Evolutionary conservation across 2,888 invertebrate species (phyloP), one percentile per base, ranked within the genome.

Genomic region (Drosophila kokeensis): DNA sequence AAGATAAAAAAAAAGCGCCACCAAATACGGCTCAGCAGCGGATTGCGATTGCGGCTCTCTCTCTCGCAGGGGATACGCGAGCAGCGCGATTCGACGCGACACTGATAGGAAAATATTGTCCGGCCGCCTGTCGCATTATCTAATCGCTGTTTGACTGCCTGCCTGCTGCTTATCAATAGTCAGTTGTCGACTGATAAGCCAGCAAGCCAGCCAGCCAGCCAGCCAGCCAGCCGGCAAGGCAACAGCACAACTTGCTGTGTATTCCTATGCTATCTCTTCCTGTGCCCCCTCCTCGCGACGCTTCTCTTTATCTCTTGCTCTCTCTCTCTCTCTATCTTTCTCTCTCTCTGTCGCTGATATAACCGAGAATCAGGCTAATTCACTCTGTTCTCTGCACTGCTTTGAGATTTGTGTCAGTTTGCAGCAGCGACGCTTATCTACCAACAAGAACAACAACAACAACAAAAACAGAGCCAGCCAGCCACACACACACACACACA

Each of bases 321-420:
- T 24, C 24, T 11, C 58, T 18, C 32, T 15, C 24, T 15, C 40
- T 6, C 40, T 42, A 48, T 30, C 38, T 53, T 45, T 42, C 29
- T 27, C 18, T 48, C 32, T 21, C 40, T 18, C 40, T 52, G 29
- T 42, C 18, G 42, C n/a, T 52, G 15, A 63, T 71, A 81, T 78
- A 78, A 76, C 64, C 60, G 5, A 32, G 52, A 83, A 87, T 87
- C 85, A 74, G 66, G 68, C 70, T 72, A 57, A 27, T 71, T 74
- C 74, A 74, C 67, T 87, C 67, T 69, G 21, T 32, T 32, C 21
- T 42, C 21, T 45, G 45, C 15, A 45, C 27, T 45, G 71, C 55
- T 74, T 71, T 79, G 68, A 67, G 82, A 76, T 76, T 81, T 81
- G 77, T 81, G 77, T 54, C 71, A 78, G 66, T 80, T 78, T 70